Evolutionary conservation across 2,797 vertebrate genomes (phyloP), one percentile per base, ranked within the genome.

Genomic region (Melopsittacus undulatus): DNA sequence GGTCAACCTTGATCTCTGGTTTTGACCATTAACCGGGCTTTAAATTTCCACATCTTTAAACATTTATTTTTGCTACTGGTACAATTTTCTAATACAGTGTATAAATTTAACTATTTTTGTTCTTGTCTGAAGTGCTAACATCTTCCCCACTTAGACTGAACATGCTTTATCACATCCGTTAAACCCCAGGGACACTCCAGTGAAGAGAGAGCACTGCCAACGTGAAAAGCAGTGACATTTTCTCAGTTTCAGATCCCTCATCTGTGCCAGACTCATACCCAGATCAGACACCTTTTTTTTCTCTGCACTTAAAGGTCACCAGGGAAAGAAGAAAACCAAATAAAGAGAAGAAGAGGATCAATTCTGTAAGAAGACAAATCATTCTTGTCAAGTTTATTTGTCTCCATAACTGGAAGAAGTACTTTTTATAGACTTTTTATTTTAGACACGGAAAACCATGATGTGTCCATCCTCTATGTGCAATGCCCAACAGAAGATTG

Each of bases 381-480:
- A 40, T 34, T 87, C 81, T 34, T 75, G 90, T 89, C 70, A 74
- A 89, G 87, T 85, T 52, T 87, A 84, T 95, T 95, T 89, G 66
- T 89, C 62, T 96, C 84, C 75, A 72, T 93, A 91, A 94, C 1
- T 46, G 94, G 94, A 94, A 93, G 68, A 94, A 95, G 68, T 89
- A 87, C 91, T 94, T 96, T 95, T 97, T 91, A 95, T 83, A 91
- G 95, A 48, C 63, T 87, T 92, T 94, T 94, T 92, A 94, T 94
- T 96, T 93, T 80, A 89, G 90, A 92, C 66, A 82, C 0, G 22
- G 92, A 95, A 94, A 96, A 94, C 79, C 63, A 61, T 64, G 92
- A 95, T 92, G 82, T 83, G 64, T 74, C 72, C 79, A 67, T 87
- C 80, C 77, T 94, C 74, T 95, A 9, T 32, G 49, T 4, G 67